phyloP scores from a whole-genome alignment of 2,888 invertebrate genomes.

The Rhaphigaster nebulosa region DNA sequence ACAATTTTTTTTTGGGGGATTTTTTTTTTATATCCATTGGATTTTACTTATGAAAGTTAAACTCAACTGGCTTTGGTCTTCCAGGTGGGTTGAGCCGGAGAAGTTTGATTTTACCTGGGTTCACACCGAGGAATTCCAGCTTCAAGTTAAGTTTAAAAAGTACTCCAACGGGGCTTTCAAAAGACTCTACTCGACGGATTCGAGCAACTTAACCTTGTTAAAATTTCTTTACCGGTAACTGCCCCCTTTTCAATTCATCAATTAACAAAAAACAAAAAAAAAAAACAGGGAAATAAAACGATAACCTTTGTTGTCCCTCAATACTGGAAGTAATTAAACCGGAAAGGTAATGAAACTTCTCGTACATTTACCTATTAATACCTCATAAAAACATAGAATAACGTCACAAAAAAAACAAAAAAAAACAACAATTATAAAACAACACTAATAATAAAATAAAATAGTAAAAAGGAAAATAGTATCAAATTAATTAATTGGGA shows the following conservation, averaged over 20 bases:
- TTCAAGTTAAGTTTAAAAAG: slow-evolving; percentile 5
- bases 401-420: too few relatives aligned
- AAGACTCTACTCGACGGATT: not conserved
- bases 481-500: not conserved
- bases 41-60: not conserved
- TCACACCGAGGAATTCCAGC: not conserved
- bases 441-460: too few relatives aligned
- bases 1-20: not conserved
- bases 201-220: not conserved
- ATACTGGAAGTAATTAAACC: not conserved
- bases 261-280: not conserved
- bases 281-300: too few relatives aligned
- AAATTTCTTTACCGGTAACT: not conserved
- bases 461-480: not conserved
- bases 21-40: not conserved
- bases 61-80: not conserved
- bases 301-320: not conserved
- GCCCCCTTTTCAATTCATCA: not conserved
- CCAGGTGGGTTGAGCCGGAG: not conserved
- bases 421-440: too few relatives aligned
- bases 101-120: not conserved
- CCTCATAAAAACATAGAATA: too few relatives aligned
- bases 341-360: not conserved
- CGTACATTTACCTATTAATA: too few relatives aligned
- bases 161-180: not conserved